Evolutionary conservation across 2,888 invertebrate species (phyloP).

Genomic region (Branchipolynoe longqiensis): DNA sequence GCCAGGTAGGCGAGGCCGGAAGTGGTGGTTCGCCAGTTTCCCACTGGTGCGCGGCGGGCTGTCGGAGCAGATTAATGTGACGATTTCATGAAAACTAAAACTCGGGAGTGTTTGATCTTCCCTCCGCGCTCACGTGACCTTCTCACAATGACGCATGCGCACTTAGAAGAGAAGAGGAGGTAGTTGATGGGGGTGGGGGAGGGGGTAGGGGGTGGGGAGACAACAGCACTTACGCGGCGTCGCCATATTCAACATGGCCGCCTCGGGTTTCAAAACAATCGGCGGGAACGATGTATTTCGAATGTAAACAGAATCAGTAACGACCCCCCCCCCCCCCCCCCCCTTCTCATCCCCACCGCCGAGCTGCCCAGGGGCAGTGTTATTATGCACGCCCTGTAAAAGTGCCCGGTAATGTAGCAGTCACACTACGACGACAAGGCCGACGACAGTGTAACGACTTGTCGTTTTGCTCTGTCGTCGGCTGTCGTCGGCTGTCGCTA

Average conservation of each 20-base stretch:
- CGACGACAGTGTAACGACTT: too few relatives aligned
- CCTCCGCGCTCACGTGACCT: background rate
- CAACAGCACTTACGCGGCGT: slow-evolving; percentile 23
- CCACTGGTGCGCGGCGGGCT: background rate
- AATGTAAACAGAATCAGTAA: slow-evolving; percentile 19
- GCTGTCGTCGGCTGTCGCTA: too few relatives aligned
- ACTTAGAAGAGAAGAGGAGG: too few relatives aligned
- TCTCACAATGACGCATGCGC: slow-evolving; percentile 14
- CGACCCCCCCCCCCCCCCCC: background rate
- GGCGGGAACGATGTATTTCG: slow-evolving; percentile 4
- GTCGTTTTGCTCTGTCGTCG: too few relatives aligned
- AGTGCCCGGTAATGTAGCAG: too few relatives aligned
- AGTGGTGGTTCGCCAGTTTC: background rate
- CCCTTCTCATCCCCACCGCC: too few relatives aligned
- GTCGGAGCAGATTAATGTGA: slow-evolving; percentile 4
- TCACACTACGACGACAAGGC: too few relatives aligned
- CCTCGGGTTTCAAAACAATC: slow-evolving; percentile 33
- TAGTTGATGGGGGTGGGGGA: too few relatives aligned
- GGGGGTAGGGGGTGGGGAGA: too few relatives aligned
- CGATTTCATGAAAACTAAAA: slow-evolving; percentile 22
- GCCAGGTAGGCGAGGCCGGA: too few relatives aligned
- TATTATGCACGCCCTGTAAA: too few relatives aligned
- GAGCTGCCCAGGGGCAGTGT: too few relatives aligned
- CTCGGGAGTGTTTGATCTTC: background rate
- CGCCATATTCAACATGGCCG: background rate